Evolutionary conservation across 2,797 vertebrate species (phyloP).

Genomic region (Artibeus lituratus): DNA sequence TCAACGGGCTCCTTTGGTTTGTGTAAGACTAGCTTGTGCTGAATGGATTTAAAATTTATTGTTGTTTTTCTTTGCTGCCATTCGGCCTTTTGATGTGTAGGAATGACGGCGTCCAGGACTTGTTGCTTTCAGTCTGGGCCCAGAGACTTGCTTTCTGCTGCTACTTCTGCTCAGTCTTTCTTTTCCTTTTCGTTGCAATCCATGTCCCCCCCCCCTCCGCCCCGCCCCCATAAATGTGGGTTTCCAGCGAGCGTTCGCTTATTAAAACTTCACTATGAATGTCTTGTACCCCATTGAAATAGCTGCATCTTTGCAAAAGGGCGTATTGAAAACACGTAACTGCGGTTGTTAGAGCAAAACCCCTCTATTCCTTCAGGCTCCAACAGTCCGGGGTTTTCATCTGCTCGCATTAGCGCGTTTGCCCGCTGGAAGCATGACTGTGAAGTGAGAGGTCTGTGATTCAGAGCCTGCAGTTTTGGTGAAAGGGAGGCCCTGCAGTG

Average conservation of each 20-base stretch:
- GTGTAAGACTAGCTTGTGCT: neutral
- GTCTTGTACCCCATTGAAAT: neutral
- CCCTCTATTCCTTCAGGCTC: neutral
- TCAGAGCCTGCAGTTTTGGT: neutral
- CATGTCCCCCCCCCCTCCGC: neutral
- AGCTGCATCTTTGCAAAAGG: neutral
- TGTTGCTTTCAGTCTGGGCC: conserved; percentile 18
- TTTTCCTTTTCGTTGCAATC: neutral
- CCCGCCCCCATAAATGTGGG: neutral
- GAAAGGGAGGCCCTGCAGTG: neutral
- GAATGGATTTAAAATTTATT: conserved; percentile 30
- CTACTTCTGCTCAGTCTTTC: neutral
- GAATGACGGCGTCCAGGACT: neutral
- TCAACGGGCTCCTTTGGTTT: neutral
- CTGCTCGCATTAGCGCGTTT: neutral
- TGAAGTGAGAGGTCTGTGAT: neutral
- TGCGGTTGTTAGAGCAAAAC: neutral
- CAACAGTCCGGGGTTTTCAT: neutral
- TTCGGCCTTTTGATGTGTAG: conserved; percentile 60
- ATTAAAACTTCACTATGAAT: neutral
- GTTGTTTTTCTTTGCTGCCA: conserved; percentile 42
- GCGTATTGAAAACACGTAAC: neutral
- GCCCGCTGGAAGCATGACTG: neutral
- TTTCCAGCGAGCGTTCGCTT: neutral
- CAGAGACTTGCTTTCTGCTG: neutral